A percentile compares a stretch with the other conserved stretches of the same genome.
phyloP scores from a whole-genome alignment of 2,113 vertebrate genomes.

The Corythaixoides concolor region DNA sequence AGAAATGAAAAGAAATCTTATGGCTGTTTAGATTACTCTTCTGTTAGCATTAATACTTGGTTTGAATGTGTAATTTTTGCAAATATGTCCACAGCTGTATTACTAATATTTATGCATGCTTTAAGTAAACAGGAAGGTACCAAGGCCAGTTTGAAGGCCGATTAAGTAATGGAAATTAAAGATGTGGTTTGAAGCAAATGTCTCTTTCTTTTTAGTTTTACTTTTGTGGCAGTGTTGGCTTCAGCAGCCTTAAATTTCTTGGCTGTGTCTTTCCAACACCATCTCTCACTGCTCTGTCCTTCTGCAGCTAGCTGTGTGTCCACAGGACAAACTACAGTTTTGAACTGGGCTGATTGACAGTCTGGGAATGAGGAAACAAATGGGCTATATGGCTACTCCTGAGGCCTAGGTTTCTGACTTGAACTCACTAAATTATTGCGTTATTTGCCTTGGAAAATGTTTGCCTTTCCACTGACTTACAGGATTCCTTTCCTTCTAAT shows the following conservation, averaged over 20 bases:
- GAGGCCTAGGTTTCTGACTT: not conserved
- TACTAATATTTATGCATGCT: conserved; percentile 10
- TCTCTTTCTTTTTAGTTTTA: not conserved
- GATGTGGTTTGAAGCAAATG: not conserved
- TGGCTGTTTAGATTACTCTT: not conserved
- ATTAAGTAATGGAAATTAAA: conserved; percentile 23
- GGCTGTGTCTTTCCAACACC: not conserved
- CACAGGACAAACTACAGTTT: not conserved
- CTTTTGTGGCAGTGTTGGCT: not conserved
- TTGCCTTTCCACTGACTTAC: not conserved
- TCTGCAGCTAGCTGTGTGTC: not conserved
- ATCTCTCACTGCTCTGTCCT: not conserved
- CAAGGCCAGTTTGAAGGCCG: not conserved
- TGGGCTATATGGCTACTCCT: not conserved
- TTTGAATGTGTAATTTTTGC: not conserved
- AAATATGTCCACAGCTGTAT: not conserved
- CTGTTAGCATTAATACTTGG: not conserved
- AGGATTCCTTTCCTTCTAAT: not conserved
- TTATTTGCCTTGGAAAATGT: not conserved
- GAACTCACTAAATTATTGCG: not conserved
- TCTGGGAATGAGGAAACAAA: not conserved
- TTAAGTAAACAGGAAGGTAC: not conserved
- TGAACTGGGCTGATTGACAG: not conserved
- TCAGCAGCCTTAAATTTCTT: not conserved
- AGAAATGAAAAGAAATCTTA: not conserved